Evolutionary conservation across 2,113 vertebrate genomes (phyloP).

Genomic region (Syrmaticus mikado): DNA sequence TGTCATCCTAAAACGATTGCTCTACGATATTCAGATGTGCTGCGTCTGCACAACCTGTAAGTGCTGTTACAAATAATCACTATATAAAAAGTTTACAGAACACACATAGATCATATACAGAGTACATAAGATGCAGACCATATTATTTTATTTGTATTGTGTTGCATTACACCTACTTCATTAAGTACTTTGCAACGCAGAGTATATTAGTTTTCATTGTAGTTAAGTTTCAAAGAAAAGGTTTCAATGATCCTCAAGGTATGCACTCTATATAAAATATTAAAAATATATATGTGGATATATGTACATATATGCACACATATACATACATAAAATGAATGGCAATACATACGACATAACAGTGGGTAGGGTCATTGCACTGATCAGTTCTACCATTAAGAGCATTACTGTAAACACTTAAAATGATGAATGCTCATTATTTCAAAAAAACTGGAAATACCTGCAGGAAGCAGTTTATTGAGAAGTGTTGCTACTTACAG

Average conservation of each 20-base stretch:
- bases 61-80: conserved; percentile 61
- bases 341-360: conserved; percentile 74
- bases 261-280: conserved; percentile 80
- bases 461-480: conserved; percentile 12
- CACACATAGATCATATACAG: conserved; percentile 78
- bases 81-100: conserved; percentile 71
- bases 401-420: conserved; percentile 30
- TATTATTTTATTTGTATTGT: background rate
- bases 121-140: conserved; percentile 81
- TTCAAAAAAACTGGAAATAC: conserved; percentile 16
- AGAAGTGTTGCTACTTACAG: background rate
- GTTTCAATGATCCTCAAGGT: conserved; percentile 77
- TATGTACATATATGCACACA: conserved; percentile 75
- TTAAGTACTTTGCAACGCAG: conserved; percentile 30
- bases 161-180: background rate
- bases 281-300: conserved; percentile 77
- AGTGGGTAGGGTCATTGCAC: conserved; percentile 56
- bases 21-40: background rate
- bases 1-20: background rate
- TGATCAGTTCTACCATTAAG: conserved; percentile 31
- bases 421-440: conserved; percentile 23
- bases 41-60: conserved; percentile 47
- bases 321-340: conserved; percentile 78
- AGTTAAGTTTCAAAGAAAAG: conserved; percentile 37
- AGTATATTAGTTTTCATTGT: conserved; percentile 10